Percentiles rank a stretch among this genome's conserved stretches.
Conservation (phyloP, 2,797 vertebrate genomes). For the Eurystomus glaucurus region DNA sequence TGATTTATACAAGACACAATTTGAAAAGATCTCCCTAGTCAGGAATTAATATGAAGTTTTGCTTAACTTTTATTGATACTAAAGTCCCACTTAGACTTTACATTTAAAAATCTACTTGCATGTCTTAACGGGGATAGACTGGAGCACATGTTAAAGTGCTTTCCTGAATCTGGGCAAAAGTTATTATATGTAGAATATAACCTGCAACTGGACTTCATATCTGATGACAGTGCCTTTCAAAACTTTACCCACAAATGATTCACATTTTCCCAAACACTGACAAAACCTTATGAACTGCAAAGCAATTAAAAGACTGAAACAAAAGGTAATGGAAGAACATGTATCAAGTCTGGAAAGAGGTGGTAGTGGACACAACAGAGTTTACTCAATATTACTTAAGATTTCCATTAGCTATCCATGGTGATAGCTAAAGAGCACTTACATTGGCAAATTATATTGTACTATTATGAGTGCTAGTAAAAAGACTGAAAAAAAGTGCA, state of each 20-base stretch:
- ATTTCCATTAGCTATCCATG: constrained; percentile 45
- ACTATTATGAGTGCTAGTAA: neutral
- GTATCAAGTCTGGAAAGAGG: constrained; percentile 50
- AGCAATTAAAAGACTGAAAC: constrained; percentile 44
- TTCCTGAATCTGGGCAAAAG: neutral
- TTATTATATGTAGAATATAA: neutral
- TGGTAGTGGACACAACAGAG: neutral
- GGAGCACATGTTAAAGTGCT: neutral
- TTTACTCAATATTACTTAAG: neutral
- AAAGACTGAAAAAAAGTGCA: constrained; percentile 3
- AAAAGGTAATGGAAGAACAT: constrained; percentile 58
- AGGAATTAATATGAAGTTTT: neutral
- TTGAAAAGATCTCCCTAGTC: neutral
- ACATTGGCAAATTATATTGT: neutral
- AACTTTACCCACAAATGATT: constrained; percentile 39
- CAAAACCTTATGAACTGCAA: constrained; percentile 32
- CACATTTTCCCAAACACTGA: constrained; percentile 26
- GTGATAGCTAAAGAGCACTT: constrained; percentile 29
- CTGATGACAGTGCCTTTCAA: constrained; percentile 15
- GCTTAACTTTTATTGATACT: neutral
- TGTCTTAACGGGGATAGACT: neutral
- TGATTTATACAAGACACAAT: neutral
- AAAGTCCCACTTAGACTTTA: neutral
- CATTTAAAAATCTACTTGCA: neutral
- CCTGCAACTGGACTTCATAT: neutral